Conservation (phyloP, 1,140 invertebrate species). For the Melanaphis sacchari region DNA sequence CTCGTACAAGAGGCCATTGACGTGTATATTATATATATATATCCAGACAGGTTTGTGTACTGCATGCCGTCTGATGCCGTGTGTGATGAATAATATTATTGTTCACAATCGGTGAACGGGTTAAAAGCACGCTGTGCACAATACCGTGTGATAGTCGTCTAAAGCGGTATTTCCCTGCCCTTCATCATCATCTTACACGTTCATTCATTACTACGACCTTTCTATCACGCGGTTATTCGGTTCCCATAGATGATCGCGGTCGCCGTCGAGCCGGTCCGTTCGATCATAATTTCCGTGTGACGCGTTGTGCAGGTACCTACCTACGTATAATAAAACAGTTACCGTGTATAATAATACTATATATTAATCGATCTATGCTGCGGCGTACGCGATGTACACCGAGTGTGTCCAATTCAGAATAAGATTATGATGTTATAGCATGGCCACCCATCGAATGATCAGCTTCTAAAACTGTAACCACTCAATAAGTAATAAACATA, state of each 20-base stretch:
- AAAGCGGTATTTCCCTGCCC: background rate
- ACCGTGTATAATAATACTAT: background rate
- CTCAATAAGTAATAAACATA: background rate
- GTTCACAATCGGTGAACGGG: slow-evolving; percentile 36
- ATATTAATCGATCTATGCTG: background rate
- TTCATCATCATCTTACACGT: background rate
- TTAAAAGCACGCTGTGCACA: slow-evolving; percentile 22
- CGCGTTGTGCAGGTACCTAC: background rate
- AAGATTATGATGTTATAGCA: background rate
- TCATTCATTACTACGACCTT: slow-evolving; percentile 13
- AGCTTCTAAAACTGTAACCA: background rate
- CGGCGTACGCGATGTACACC: background rate
- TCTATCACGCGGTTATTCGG: slow-evolving; percentile 9
- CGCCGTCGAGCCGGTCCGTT: background rate
- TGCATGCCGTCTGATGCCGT: background rate
- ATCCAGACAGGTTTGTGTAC: background rate
- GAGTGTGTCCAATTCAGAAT: background rate
- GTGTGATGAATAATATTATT: background rate
- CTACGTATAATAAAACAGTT: background rate
- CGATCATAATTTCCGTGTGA: background rate
- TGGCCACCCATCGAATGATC: background rate
- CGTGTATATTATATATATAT: background rate
- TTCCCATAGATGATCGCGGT: slow-evolving; percentile 14
- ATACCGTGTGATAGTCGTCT: slow-evolving; percentile 26
- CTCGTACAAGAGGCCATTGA: background rate